A percentile compares a stretch with the other conserved stretches of the same genome.
Evolutionary conservation across 2,888 invertebrate species (phyloP).

Genomic region (Lypha dubia): DNA sequence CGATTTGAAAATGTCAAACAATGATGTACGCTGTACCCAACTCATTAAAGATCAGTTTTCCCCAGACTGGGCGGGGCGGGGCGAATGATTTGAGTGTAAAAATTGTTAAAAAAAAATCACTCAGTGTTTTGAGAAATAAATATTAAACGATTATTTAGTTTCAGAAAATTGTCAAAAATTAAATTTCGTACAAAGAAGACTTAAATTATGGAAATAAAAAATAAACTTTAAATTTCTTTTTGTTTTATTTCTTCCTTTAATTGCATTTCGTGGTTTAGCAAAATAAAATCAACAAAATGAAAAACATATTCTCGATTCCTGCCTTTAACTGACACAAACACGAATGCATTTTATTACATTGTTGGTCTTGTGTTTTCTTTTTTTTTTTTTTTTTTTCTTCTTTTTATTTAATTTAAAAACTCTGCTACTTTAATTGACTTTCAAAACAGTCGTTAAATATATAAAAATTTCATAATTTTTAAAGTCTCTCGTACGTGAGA

Average conservation of each 20-base stretch:
- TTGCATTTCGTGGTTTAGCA: not conserved
- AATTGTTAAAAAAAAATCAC: no score
- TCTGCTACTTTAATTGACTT: conserved; percentile 65
- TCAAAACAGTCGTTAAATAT: conserved; percentile 64
- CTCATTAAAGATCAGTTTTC: no score
- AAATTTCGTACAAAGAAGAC: no score
- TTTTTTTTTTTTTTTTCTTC: conserved; percentile 6
- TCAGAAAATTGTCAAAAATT: no score
- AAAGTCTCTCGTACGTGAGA: not conserved
- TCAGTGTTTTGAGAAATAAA: no score
- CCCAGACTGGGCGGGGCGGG: no score
- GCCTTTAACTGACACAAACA: conserved; percentile 20
- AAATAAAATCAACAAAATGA: not conserved
- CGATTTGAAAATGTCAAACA: no score
- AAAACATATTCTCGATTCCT: conserved; percentile 16
- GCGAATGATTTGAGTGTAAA: no score
- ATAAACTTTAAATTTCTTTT: not conserved
- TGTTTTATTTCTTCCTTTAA: not conserved
- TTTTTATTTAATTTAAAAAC: no score
- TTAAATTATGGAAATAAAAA: no score
- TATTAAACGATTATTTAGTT: no score
- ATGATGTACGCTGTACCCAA: no score
- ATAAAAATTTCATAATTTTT: conserved; percentile 65
- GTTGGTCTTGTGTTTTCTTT: not conserved
- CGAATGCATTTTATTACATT: conserved; percentile 49